Conservation (phyloP, 2,797 vertebrate species). For the Eremophila alpestris region DNA sequence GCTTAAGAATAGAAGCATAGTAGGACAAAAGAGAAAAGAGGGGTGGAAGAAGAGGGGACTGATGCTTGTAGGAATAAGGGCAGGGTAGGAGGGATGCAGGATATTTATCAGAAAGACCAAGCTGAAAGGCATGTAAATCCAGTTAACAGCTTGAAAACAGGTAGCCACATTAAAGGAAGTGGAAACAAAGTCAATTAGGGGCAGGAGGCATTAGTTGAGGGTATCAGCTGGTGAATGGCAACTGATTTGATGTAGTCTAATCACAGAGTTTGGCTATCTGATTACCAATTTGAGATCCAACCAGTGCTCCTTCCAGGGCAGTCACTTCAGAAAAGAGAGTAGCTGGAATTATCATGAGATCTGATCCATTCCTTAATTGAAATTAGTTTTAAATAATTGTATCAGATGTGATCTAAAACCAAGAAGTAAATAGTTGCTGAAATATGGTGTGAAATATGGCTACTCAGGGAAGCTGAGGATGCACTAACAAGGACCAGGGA, state of each 20-base stretch:
- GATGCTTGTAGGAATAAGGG: background rate
- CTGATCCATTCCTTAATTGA: conserved; percentile 6
- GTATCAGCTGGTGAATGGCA: conserved; percentile 29
- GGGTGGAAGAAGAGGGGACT: background rate
- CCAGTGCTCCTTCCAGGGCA: background rate
- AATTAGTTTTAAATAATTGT: conserved; percentile 6
- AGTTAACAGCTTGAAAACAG: conserved; percentile 45
- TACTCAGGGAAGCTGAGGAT: background rate
- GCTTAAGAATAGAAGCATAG: background rate
- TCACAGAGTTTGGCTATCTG: conserved; percentile 30
- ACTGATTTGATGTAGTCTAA: conserved; percentile 51
- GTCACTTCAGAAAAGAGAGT: background rate
- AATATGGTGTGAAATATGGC: background rate
- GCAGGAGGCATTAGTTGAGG: background rate
- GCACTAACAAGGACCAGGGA: accelerated
- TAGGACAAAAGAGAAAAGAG: background rate
- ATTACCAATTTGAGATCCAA: conserved; percentile 33
- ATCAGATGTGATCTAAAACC: background rate
- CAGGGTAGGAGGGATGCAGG: background rate
- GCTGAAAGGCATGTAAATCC: conserved; percentile 34
- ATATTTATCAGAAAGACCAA: background rate
- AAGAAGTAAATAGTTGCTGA: background rate
- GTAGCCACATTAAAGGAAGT: conserved; percentile 50
- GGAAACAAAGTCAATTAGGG: conserved; percentile 56
- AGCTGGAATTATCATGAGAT: background rate